A percentile compares a stretch with the other conserved stretches of the same genome.
Evolutionary conservation across 2,888 invertebrate species (phyloP).

Genomic region (Molorchus minor): DNA sequence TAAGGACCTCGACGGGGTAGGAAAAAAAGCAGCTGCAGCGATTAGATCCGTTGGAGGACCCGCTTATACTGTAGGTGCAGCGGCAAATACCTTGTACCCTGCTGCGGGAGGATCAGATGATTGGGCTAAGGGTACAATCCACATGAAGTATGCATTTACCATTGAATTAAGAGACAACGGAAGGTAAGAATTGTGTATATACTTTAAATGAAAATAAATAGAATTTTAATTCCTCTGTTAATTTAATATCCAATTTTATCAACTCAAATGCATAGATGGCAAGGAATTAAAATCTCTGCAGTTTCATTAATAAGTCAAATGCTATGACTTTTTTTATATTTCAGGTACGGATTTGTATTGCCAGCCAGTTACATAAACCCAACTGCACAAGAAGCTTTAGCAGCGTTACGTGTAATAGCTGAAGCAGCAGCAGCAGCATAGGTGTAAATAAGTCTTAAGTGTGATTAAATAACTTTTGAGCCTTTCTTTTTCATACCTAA

Average conservation of each 20-base stretch:
- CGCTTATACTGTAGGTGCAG: conserved; percentile 78
- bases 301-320: too few relatives aligned
- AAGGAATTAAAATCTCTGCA: too few relatives aligned
- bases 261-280: too few relatives aligned
- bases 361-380: conserved; percentile 80
- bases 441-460: conserved; percentile 11
- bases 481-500: too few relatives aligned
- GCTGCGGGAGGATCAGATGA: conserved; percentile 87
- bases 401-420: conserved; percentile 73
- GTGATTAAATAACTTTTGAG: too few relatives aligned
- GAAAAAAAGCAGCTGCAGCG: conserved; percentile 73
- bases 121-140: conserved; percentile 87
- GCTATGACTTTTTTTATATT: conserved; percentile 10
- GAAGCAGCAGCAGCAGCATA: conserved; percentile 62
- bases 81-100: conserved; percentile 81
- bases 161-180: conserved; percentile 89
- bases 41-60: conserved; percentile 70
- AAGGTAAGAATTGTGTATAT: conserved; percentile 49
- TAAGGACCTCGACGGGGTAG: conserved; percentile 75
- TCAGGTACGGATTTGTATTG: conserved; percentile 80
- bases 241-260: too few relatives aligned
- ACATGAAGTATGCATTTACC: conserved; percentile 89
- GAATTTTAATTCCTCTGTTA: too few relatives aligned
- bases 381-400: conserved; percentile 79
- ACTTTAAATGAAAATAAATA: too few relatives aligned